Evolutionary conservation across 2,113 vertebrate species (phyloP).

Genomic region (Vidua chalybeata): DNA sequence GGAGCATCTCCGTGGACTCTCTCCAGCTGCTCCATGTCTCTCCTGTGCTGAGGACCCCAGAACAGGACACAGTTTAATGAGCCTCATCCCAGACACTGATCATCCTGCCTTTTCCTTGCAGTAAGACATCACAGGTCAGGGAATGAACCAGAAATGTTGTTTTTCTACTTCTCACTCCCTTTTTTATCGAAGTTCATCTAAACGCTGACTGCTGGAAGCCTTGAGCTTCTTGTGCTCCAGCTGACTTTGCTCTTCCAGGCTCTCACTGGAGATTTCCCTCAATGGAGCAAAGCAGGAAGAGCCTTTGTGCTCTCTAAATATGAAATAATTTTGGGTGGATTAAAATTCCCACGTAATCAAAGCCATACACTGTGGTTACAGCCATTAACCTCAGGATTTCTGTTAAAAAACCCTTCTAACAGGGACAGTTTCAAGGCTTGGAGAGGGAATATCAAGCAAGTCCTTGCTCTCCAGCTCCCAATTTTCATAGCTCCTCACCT

Average conservation of each 20-base stretch:
- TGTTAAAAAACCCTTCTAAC: neutral
- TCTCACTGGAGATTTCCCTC: neutral
- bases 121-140: neutral
- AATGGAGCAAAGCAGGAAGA: neutral
- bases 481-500: neutral
- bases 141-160: neutral
- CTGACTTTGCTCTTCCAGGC: neutral
- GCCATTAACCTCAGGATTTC: neutral
- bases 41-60: neutral
- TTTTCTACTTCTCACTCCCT: neutral
- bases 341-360: neutral
- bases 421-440: neutral
- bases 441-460: neutral
- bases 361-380: neutral
- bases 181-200: neutral
- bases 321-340: neutral
- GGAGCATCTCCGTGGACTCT: rapidly evolving
- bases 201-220: rapidly evolving
- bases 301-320: neutral
- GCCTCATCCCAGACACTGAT: neutral
- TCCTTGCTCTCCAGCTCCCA: neutral
- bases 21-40: rapidly evolving
- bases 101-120: neutral
- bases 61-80: neutral
- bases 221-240: neutral